Evolutionary conservation across 1,140 invertebrate species (phyloP).

Genomic region (Pogonomyrmex californicus): DNA sequence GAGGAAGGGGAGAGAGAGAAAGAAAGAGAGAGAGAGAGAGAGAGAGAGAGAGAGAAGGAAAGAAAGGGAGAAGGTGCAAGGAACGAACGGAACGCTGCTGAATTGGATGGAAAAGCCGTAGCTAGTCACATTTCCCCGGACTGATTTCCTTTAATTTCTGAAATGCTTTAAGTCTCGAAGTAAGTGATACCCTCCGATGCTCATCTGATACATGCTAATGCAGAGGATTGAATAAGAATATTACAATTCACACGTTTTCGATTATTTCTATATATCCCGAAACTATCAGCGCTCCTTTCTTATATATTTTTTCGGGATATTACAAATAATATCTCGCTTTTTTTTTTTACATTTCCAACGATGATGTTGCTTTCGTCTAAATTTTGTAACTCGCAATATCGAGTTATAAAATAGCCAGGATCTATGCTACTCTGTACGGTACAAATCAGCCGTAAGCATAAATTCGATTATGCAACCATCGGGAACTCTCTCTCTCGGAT

Average conservation of each 20-base stretch:
- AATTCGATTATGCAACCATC: constrained; percentile 54
- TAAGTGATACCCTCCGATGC: background rate
- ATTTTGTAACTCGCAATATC: background rate
- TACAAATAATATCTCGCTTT: background rate
- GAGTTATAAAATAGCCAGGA: constrained; percentile 27
- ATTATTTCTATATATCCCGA: background rate
- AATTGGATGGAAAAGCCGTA: constrained; percentile 81
- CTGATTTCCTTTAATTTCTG: constrained; percentile 42
- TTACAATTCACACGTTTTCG: too few species aligned
- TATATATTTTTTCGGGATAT: background rate
- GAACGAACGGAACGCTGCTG: constrained; percentile 74
- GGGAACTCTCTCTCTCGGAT: constrained; percentile 15
- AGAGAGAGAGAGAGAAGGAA: background rate
- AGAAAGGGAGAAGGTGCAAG: constrained; percentile 60
- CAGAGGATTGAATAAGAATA: too few species aligned
- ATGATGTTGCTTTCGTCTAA: background rate
- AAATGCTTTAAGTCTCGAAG: constrained; percentile 31
- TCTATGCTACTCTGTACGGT: constrained; percentile 26
- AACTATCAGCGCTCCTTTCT: background rate
- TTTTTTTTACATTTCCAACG: background rate
- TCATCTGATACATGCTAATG: background rate
- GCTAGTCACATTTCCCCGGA: constrained; percentile 63
- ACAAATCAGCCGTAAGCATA: constrained; percentile 21
- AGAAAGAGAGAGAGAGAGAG: too few species aligned
- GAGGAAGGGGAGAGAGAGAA: too few species aligned